A percentile compares a stretch with the other conserved stretches of the same genome.
Evolutionary conservation across 1,140 invertebrate species (phyloP).

Genomic region (Tyrophagus putrescentiae): DNA sequence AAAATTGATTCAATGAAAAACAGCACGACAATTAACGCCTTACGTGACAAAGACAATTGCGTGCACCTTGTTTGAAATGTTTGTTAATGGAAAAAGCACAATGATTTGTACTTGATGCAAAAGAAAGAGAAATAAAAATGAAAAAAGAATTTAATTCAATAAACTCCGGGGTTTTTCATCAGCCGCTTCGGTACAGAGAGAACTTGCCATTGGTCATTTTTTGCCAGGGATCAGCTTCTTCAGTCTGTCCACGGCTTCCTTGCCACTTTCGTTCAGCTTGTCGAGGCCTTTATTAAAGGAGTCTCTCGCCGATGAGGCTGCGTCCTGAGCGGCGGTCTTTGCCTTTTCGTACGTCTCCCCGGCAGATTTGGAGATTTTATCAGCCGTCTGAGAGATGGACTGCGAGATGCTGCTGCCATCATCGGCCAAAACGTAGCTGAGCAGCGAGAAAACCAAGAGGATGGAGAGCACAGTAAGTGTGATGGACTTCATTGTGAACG

Average conservation of each 20-base stretch:
- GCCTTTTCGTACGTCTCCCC: neutral
- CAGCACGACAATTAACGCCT: too few species aligned
- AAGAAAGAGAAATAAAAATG: too few species aligned
- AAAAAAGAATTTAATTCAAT: too few species aligned
- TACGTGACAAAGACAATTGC: too few species aligned
- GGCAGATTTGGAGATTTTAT: neutral
- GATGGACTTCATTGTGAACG: constrained; percentile 2
- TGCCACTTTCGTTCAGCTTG: neutral
- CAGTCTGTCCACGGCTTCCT: neutral
- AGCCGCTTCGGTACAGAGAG: too few species aligned
- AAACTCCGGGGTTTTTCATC: too few species aligned
- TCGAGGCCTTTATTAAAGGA: neutral
- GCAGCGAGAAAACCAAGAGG: neutral
- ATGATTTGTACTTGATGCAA: too few species aligned
- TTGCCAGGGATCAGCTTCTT: neutral
- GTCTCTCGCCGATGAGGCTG: neutral
- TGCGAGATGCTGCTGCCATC: neutral
- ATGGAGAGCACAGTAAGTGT: neutral
- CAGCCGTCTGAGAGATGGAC: neutral
- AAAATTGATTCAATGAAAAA: too few species aligned
- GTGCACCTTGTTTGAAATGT: too few species aligned
- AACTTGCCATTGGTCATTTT: too few species aligned
- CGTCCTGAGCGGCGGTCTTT: neutral
- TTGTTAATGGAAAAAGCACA: too few species aligned
- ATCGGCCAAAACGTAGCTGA: neutral